Evolutionary conservation across 2,888 invertebrate genomes (phyloP).

Genomic region (Cartodere bifasciata): DNA sequence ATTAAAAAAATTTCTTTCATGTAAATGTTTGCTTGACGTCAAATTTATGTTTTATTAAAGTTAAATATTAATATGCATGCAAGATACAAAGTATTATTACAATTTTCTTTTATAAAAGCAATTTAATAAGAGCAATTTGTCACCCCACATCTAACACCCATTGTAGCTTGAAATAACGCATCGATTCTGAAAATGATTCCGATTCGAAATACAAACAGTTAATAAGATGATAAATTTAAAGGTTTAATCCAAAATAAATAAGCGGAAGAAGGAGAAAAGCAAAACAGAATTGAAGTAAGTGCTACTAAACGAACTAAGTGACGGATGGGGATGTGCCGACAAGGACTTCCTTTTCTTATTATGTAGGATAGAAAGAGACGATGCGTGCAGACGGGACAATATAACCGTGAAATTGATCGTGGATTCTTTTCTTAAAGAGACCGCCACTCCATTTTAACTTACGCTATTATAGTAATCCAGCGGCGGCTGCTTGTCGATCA

Average conservation of each 20-base stretch:
- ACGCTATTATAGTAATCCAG: too few species aligned
- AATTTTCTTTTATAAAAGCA: too few species aligned
- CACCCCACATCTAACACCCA: too few species aligned
- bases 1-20: conserved; percentile 18
- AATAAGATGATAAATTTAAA: conserved; percentile 37
- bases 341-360: conserved; percentile 12
- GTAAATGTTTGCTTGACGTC: conserved; percentile 9
- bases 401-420: conserved; percentile 37
- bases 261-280: conserved; percentile 33
- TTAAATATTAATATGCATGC: too few species aligned
- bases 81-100: too few species aligned
- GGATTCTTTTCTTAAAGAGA: conserved; percentile 24
- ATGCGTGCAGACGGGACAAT: conserved; percentile 27
- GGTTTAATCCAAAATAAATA: conserved; percentile 37
- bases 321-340: conserved; percentile 28
- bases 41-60: too few species aligned
- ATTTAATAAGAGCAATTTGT: too few species aligned
- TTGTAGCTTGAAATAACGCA: too few species aligned
- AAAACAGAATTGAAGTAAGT: conserved; percentile 33
- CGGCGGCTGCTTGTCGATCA: conserved; percentile 26
- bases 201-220: conserved; percentile 25
- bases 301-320: conserved; percentile 34
- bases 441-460: conserved; percentile 27
- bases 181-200: too few species aligned
- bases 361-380: conserved; percentile 8